These are phyloP conservation scores for Rhegmatorhina hoffmannsi DNA, from an alignment of 2,113 vertebrate species.

Conservation along the genomic window DNA sequence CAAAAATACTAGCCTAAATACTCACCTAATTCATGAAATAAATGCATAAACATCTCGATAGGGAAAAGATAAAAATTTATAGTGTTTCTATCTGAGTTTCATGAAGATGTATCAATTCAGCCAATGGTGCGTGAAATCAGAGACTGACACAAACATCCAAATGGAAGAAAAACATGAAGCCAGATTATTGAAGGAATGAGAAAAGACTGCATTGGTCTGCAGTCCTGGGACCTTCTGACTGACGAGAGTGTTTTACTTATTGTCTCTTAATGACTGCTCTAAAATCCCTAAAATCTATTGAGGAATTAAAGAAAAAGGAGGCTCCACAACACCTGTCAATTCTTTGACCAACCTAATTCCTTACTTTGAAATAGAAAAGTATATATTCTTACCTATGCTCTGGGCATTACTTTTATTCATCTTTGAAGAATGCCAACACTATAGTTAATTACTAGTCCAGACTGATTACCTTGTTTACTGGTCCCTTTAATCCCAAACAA, in stretches of 20 bases:
- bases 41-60: background rate
- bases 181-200: background rate
- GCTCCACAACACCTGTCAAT: background rate
- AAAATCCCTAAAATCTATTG: background rate
- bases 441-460: background rate
- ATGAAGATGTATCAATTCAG: background rate
- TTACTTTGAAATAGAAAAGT: background rate
- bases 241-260: background rate
- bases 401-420: background rate
- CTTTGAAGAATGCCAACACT: background rate
- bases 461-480: background rate
- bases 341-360: background rate
- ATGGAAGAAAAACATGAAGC: background rate
- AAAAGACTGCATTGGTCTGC: background rate
- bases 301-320: background rate
- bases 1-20: background rate
- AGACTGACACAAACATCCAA: background rate
- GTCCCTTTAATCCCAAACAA: background rate
- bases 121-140: background rate
- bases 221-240: background rate
- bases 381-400: background rate
- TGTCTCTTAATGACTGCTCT: background rate
- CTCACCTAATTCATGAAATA: background rate
- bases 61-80: background rate
- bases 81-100: background rate